phyloP scores from a whole-genome alignment of 2,888 invertebrate genomes.

The Aricia artaxerxes region DNA sequence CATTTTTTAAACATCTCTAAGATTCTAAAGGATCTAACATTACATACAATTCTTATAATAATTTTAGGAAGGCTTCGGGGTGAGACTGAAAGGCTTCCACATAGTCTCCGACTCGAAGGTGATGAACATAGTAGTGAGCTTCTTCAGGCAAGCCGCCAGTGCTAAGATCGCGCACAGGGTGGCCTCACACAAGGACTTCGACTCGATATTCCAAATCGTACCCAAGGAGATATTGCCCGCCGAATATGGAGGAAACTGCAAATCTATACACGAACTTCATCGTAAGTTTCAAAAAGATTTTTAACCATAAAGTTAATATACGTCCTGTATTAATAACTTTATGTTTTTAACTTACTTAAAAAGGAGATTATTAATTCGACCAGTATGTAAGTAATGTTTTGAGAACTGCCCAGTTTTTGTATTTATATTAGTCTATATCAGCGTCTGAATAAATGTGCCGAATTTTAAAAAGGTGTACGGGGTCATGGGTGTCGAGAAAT shows the following conservation, averaged over 20 bases:
- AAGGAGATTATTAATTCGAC: too few relatives aligned
- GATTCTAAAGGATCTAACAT: too few relatives aligned
- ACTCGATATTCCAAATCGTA: constrained; percentile 47
- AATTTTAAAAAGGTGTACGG: too few relatives aligned
- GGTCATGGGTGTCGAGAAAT: too few relatives aligned
- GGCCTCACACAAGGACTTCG: constrained; percentile 47
- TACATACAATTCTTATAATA: background rate
- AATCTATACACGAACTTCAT: constrained; percentile 37
- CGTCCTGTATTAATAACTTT: too few relatives aligned
- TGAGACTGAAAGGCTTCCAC: constrained; percentile 53
- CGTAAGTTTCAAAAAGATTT: constrained; percentile 35
- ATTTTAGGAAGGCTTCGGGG: constrained; percentile 51
- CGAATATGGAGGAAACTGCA: constrained; percentile 49
- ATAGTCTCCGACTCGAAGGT: constrained; percentile 52
- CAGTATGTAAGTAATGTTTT: too few relatives aligned
- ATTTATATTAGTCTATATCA: too few relatives aligned
- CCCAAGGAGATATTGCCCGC: constrained; percentile 48
- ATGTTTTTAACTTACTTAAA: too few relatives aligned
- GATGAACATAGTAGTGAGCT: constrained; percentile 45
- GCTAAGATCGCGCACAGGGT: constrained; percentile 53
- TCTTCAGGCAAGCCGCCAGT: constrained; percentile 53
- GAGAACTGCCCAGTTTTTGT: too few relatives aligned
- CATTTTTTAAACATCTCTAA: too few relatives aligned
- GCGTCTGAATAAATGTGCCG: too few relatives aligned
- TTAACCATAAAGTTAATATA: too few relatives aligned